Conservation (phyloP, 2,797 vertebrate genomes). For the Synaphobranchus kaupii region DNA sequence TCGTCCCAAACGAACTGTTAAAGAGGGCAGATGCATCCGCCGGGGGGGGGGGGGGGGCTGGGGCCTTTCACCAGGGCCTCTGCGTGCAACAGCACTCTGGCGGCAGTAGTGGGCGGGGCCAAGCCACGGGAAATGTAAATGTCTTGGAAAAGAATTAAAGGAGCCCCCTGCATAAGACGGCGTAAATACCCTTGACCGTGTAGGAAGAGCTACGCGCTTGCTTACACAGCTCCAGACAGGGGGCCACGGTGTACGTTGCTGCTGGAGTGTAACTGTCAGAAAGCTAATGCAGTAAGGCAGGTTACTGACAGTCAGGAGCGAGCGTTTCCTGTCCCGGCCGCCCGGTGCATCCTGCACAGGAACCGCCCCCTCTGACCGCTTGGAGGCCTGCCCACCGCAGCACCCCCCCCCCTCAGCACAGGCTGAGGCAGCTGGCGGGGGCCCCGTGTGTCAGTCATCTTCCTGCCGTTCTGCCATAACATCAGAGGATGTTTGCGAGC, state of each 20-base stretch:
- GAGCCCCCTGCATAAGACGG: neutral
- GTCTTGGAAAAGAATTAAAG: neutral
- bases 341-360: constrained; percentile 52
- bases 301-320: constrained; percentile 64
- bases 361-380: constrained; percentile 26
- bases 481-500: constrained; percentile 65
- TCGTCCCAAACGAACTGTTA: constrained; percentile 46
- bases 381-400: constrained; percentile 27
- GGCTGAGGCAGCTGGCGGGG: neutral
- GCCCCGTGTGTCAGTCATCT: constrained; percentile 34
- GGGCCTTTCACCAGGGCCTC: neutral
- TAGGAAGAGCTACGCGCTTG: neutral
- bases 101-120: neutral
- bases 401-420: neutral
- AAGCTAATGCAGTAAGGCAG: constrained; percentile 57
- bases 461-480: constrained; percentile 37
- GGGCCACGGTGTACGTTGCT: neutral
- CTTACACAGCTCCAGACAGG: neutral
- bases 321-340: constrained; percentile 77
- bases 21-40: constrained; percentile 59
- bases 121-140: neutral
- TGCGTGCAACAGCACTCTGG: constrained; percentile 13
- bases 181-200: too few relatives aligned
- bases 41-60: constrained; percentile 29
- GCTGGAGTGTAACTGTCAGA: neutral